A percentile compares a stretch with the other conserved stretches of the same genome.
These are phyloP conservation scores for Hydrotaea cyrtoneurina DNA, from an alignment of 2,888 invertebrate genomes.

Conservation along the genomic window DNA sequence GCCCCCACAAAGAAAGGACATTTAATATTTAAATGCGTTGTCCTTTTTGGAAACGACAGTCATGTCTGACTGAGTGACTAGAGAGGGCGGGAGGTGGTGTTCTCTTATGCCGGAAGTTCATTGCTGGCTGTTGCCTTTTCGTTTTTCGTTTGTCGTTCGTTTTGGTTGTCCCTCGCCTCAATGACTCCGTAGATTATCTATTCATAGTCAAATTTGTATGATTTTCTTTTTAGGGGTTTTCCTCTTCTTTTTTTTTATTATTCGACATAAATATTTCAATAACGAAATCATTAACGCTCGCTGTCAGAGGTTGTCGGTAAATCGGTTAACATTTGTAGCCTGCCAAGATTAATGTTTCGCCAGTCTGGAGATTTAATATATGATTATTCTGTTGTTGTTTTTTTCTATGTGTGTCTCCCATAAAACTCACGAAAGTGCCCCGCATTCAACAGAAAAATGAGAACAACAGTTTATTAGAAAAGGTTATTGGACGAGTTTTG, in stretches of 20 bases:
- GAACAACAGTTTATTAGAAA: too few relatives aligned
- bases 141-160: not conserved
- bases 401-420: too few relatives aligned
- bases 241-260: not conserved
- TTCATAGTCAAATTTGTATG: not conserved
- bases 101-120: not conserved
- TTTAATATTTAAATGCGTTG: slow-evolving; percentile 14
- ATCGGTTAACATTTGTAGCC: not conserved
- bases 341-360: not conserved
- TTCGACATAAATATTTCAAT: slow-evolving; percentile 14
- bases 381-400: too few relatives aligned
- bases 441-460: too few relatives aligned
- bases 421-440: too few relatives aligned
- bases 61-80: not conserved
- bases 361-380: too few relatives aligned
- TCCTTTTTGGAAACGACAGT: not conserved
- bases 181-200: not conserved
- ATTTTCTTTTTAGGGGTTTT: too few relatives aligned
- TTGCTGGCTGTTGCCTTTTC: too few relatives aligned
- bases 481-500: too few relatives aligned
- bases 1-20: not conserved
- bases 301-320: not conserved
- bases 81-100: not conserved
- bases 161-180: not conserved
- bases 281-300: not conserved